Conservation (phyloP, 1,140 invertebrate species). For the Octopus bimaculoides region DNA sequence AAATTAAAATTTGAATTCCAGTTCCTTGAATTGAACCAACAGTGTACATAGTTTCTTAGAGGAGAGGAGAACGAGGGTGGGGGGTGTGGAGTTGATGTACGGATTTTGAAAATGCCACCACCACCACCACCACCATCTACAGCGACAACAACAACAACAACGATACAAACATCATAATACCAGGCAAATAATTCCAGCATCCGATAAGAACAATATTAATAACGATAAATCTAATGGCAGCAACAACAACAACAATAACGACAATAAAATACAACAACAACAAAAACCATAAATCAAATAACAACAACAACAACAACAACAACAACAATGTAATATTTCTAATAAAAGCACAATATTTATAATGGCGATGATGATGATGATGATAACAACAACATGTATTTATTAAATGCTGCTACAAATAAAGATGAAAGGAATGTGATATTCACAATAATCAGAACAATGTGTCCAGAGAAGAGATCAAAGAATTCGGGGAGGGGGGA, state of each 20-base stretch:
- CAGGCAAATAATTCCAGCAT: not conserved
- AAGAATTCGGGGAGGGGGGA: too few relatives aligned
- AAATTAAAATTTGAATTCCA: too few relatives aligned
- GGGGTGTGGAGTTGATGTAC: conserved; percentile 11
- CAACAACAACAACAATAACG: conserved; percentile 13
- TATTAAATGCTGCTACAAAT: too few relatives aligned
- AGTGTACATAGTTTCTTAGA: not conserved
- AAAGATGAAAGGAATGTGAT: too few relatives aligned
- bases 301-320: too few relatives aligned
- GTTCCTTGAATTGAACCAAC: too few relatives aligned
- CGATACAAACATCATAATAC: conserved; percentile 17
- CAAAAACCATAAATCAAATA: conserved; percentile 12
- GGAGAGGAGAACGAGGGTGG: conserved; percentile 13
- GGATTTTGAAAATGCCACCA: not conserved
- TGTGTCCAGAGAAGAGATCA: too few relatives aligned
- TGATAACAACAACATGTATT: too few relatives aligned
- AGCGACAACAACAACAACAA: conserved; percentile 15
- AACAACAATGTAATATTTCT: too few relatives aligned
- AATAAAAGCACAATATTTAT: too few relatives aligned
- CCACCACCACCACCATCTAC: conserved; percentile 17
- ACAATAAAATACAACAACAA: not conserved
- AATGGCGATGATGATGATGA: too few relatives aligned
- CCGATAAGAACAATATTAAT: not conserved
- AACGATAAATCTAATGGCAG: not conserved
- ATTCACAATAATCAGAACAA: too few relatives aligned